Evolutionary conservation across 1,140 invertebrate genomes (phyloP), one percentile per base, ranked within the genome.

Genomic region (Diprion similis): DNA sequence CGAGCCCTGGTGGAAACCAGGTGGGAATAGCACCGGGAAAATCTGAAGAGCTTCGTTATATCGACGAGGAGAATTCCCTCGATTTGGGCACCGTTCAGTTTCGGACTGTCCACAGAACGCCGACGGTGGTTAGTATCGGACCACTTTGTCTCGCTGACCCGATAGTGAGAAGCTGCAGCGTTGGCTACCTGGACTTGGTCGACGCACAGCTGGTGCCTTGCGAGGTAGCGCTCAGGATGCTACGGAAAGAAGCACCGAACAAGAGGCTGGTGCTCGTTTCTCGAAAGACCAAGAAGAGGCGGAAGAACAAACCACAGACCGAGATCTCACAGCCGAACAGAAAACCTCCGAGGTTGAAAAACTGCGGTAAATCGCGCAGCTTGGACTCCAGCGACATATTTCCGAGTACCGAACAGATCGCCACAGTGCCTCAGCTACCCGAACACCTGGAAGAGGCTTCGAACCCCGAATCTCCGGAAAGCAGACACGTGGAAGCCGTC

Each of bases 81-180:
- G 83, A 47, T 0, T 77, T 80, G 13, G 67, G 89, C 74, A 76
- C 87, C 71, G 68, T 72, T 78, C 76, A 81, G 37, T 74, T 77
- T 71, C 82, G 79, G 73, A 84, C 73, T 66, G 91, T 91, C 70
- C 90, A 91, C 67, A 88, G 92, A 45, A 91, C 91, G 0, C 90
- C 92, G 0, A 92, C 92, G 0, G 89, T 92, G 0, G 89, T 92
- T 17, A 92, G 91, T 0, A 92, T 93, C 47, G 92, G 91, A 19
- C 92, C 92, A 0, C 89, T 91, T 0, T 91, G 89, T 76, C 84
- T 90, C 1, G 87, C 88, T n/a, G 93, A 94, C 74, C 92, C 93
- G 0, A 95, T 95, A 83, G 93, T 94, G 1, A 88, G 95, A 13
- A 95, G 94, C 79, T 96, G 94, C 81, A 95, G 94, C 82, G 94